A percentile compares a stretch with the other conserved stretches of the same genome.
Evolutionary conservation across 2,888 invertebrate genomes (phyloP).

Genomic region (Drosophila dives): DNA sequence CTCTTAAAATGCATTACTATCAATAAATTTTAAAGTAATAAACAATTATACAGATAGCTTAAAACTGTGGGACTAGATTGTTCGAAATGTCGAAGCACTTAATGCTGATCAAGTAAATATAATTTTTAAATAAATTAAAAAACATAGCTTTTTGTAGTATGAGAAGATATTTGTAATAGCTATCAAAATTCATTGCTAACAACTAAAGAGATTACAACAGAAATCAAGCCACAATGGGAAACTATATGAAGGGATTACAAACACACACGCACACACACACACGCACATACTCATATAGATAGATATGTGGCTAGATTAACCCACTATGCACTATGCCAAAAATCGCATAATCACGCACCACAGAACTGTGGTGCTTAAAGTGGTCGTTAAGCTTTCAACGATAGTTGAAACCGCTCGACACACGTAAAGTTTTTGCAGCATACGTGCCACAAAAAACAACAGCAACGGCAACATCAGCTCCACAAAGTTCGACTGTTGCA

Average conservation of each 20-base stretch:
- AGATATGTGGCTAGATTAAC: conserved; percentile 6
- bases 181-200: neutral
- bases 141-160: neutral
- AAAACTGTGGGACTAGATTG: neutral
- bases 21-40: neutral
- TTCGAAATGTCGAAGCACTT: neutral
- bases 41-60: too few species aligned
- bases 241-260: conserved; percentile 16
- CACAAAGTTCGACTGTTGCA: conserved; percentile 51
- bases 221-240: neutral
- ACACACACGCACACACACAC: too few species aligned
- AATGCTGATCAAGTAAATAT: neutral
- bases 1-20: neutral
- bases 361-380: conserved; percentile 54
- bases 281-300: neutral
- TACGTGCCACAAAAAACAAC: conserved; percentile 36
- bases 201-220: neutral
- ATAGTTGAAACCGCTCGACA: conserved; percentile 46
- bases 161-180: neutral
- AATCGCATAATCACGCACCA: conserved; percentile 57
- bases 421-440: conserved; percentile 48
- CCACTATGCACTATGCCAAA: conserved; percentile 31
- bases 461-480: conserved; percentile 22
- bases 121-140: neutral
- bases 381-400: conserved; percentile 64